Evolutionary conservation across 2,113 vertebrate genomes (phyloP).

Genomic region (Dissostichus mawsoni): DNA sequence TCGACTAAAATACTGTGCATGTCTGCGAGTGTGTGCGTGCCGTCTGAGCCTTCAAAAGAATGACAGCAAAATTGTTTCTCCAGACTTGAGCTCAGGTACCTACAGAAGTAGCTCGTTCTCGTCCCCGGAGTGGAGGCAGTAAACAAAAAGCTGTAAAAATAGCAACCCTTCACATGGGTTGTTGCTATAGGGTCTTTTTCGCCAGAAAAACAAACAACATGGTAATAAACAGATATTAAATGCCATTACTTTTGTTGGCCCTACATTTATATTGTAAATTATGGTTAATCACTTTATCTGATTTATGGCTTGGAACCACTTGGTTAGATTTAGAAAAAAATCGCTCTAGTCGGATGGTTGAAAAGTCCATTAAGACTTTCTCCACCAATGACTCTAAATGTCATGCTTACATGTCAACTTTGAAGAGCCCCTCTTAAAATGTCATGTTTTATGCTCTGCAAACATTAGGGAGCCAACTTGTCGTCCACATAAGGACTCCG

Average conservation of each 20-base stretch:
- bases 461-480: slow-evolving; percentile 53
- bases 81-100: slow-evolving; percentile 57
- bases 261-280: slow-evolving; percentile 22
- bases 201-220: slow-evolving; percentile 44
- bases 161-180: slow-evolving; percentile 19
- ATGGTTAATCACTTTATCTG: slow-evolving; percentile 24
- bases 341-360: not conserved
- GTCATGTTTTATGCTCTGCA: slow-evolving; percentile 60
- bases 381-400: slow-evolving; percentile 16
- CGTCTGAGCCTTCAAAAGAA: slow-evolving; percentile 21
- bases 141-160: slow-evolving; percentile 73
- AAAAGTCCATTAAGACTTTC: slow-evolving; percentile 6
- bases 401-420: slow-evolving; percentile 27
- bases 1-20: slow-evolving; percentile 25
- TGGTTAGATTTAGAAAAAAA: not conserved
- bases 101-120: slow-evolving; percentile 29
- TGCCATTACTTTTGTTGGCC: slow-evolving; percentile 32
- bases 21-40: not conserved
- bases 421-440: slow-evolving; percentile 29
- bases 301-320: slow-evolving; percentile 37
- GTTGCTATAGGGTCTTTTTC: slow-evolving; percentile 37
- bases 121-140: slow-evolving; percentile 15
- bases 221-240: slow-evolving; percentile 58
- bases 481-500: slow-evolving; percentile 8
- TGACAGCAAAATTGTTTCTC: slow-evolving; percentile 39